Evolutionary conservation across 35 echinoderm and acorn worm species (phyloP), one percentile per base, ranked within the genome.

Genomic region (Heliocidaris erythrogramma): DNA sequence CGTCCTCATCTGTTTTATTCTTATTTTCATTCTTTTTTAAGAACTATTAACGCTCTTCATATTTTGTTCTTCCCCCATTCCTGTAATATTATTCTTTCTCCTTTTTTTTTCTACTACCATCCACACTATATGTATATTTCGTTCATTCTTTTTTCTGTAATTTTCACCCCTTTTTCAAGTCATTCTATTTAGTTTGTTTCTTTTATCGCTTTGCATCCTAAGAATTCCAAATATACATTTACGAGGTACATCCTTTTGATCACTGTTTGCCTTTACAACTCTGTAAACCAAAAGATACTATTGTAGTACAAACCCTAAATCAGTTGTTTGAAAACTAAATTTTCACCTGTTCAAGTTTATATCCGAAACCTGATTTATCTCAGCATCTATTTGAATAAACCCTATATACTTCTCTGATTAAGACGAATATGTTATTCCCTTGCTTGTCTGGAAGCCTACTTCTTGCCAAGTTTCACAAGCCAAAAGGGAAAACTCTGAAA

Each of bases 341-440:
- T 27, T 42, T 78, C 65, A 78, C 65, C 65, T 78, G 65, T 78
- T 78, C 6, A 78, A 78, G 65, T 21, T 78, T 78, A 78, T 78
- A 78, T 78, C 65, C 65, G 27, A 78, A 78, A 78, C 65, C 65
- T 24, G n/a, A 78, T 78, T 78, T 78, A 78, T n/a, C 65, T 78
- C 65, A 6, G 27, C 65, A 27, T 78, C 65, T 78, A 21, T 78
- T 5, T 78, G n/a, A 78, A 8, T 78, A 78, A 21, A 21, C 65
- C 65, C 27, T 78, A 14, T 56, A 12, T 78, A 17, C 27, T 7
- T 78, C 27, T 24, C 65, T 7, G 65, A 78, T 78, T 78, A 27
- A 21, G 1, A 21, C 65, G 6, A n/a, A 24, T 78, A 7, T 78
- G 17, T 27, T 78, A 78, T 78, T 78, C 65, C 65, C 65, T 24